Base-by-base conservation (phyloP, 2,888 invertebrate genomes). In the Aricia artaxerxes region DNA sequence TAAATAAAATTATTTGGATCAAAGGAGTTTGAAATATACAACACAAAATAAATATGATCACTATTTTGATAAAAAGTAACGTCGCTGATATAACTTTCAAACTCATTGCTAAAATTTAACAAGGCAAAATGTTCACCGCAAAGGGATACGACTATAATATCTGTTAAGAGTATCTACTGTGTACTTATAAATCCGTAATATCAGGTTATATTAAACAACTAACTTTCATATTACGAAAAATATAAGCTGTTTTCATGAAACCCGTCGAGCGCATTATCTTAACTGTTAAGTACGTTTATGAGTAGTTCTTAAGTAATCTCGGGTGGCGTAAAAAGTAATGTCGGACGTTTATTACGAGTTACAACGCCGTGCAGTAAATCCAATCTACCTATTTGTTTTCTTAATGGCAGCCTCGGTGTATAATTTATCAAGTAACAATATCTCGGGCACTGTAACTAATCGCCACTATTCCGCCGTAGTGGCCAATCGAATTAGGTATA, bases 241-340 rank as follows among this genome's bases (percentile, higher is more conserved):
- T 64, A 64, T 64, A 64, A 64, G 64, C 64, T 31, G 64, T 31
- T 64, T 64, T 64, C 64, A 9, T 64, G 64, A 64, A 64, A 31
- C 64, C 64, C 64, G 64, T 31, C 31, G 64, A 64, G 64, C 64
- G 64, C 64, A 64, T 64, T 64, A 64, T 64, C 64, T 64, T 64
- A 64, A 64, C 64, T 31, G 24, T 64, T 64, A 64, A 64, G 64
- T 64, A 64, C 64, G 64, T 64, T 64, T 31, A 64, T 64, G 64
- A 64, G 64, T 64, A 64, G 64, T 24, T 64, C 64, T 31, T 64
- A 9, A 64, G 64, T 64, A 73, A 49, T 75, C 24, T 75, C 44
- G 24, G 75, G n/a, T 31, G 16, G 73, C 40, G 75, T 75, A 75
- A 75, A 75, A 75, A 75, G 75, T 75, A 75, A 75, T 53, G 75